Conservation (phyloP, 2,888 invertebrate species). For the Alloscopus bannaensis region DNA sequence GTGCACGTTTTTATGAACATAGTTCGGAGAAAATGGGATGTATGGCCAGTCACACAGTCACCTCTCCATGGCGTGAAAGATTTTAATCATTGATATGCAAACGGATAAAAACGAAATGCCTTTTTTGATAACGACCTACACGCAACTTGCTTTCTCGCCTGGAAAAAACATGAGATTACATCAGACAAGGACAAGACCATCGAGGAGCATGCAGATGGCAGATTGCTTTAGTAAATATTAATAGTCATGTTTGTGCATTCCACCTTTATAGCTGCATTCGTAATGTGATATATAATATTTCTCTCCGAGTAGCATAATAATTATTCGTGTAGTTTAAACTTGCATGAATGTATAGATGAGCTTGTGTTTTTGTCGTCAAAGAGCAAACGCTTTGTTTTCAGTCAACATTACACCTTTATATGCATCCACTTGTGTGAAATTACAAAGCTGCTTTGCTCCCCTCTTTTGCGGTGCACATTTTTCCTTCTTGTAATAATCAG, state of each 20-base stretch:
- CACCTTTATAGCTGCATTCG: too few species aligned
- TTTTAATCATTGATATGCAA: slow-evolving; percentile 61
- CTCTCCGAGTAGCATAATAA: too few species aligned
- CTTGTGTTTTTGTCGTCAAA: slow-evolving; percentile 30
- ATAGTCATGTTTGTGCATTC: too few species aligned
- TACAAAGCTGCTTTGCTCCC: slow-evolving; percentile 38
- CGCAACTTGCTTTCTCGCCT: slow-evolving; percentile 46
- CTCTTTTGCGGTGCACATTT: slow-evolving; percentile 10
- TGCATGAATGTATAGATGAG: slow-evolving; percentile 1
- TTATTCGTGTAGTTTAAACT: too few species aligned
- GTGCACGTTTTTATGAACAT: too few species aligned
- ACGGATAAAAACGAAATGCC: slow-evolving; percentile 44
- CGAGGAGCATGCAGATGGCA: slow-evolving; percentile 44
- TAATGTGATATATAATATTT: too few species aligned
- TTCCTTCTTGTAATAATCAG: slow-evolving; percentile 43
- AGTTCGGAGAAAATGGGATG: too few species aligned
- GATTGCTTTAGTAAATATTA: slow-evolving; percentile 43
- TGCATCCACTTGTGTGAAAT: slow-evolving; percentile 39
- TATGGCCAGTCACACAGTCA: slow-evolving; percentile 42
- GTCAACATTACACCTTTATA: too few species aligned
- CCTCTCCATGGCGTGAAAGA: slow-evolving; percentile 60
- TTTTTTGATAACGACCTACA: slow-evolving; percentile 55
- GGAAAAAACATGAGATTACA: too few species aligned
- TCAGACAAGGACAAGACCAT: slow-evolving; percentile 54
- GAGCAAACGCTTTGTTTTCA: too few species aligned